phyloP scores from a whole-genome alignment of 2,888 invertebrate genomes.

The Tachina lurida region DNA sequence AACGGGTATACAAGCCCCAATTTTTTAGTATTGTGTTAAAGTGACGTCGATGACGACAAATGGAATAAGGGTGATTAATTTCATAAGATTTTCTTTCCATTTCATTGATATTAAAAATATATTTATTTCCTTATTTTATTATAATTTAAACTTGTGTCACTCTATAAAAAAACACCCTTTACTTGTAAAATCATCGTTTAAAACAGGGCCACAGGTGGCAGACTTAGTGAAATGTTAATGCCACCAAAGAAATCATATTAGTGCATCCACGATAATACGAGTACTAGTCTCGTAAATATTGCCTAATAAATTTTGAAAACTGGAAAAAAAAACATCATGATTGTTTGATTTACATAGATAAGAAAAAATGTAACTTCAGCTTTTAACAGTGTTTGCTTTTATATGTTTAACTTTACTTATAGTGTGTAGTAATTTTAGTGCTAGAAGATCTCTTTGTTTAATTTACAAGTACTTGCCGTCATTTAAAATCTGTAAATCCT shows the following conservation, averaged over 20 bases:
- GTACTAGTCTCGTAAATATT: constrained; percentile 14
- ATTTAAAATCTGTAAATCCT: constrained; percentile 78
- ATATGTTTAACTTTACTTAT: not conserved
- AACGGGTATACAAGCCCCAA: too few species aligned
- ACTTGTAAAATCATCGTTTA: not conserved
- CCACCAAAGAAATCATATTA: constrained; percentile 61
- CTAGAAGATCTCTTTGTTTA: constrained; percentile 3
- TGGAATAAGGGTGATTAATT: too few species aligned
- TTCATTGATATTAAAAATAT: too few species aligned
- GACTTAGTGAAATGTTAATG: not conserved
- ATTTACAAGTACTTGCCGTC: constrained; percentile 75
- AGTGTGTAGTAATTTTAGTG: not conserved
- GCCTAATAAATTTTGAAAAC: constrained; percentile 26
- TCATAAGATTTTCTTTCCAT: too few species aligned
- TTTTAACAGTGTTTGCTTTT: not conserved
- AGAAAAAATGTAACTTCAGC: not conserved
- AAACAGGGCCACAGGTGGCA: constrained; percentile 23
- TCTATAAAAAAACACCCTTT: too few species aligned
- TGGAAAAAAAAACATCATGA: not conserved
- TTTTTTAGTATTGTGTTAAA: too few species aligned
- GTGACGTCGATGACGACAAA: too few species aligned
- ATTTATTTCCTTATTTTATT: too few species aligned
- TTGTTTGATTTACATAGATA: not conserved
- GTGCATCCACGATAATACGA: constrained; percentile 21
- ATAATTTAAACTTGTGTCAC: too few species aligned